Evolutionary conservation across 2,797 vertebrate species (phyloP).

Genomic region (Euphonia xanthogaster): DNA sequence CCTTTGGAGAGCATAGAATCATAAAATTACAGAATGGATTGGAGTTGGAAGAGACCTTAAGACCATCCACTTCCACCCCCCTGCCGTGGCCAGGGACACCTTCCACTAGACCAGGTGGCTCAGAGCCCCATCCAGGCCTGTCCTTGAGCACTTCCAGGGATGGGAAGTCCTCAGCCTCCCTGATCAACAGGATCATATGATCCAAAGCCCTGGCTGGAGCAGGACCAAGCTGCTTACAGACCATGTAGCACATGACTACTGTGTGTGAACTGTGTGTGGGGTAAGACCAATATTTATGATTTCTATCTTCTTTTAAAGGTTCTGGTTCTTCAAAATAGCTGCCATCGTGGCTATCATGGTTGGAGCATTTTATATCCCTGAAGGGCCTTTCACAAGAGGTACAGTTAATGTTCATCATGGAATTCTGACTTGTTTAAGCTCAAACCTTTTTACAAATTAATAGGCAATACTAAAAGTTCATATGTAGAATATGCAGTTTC

Average conservation of each 20-base stretch:
- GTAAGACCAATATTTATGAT: not conserved
- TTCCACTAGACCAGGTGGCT: not conserved
- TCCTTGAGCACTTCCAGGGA: not conserved
- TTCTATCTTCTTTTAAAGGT: conserved; percentile 75
- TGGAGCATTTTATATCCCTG: conserved; percentile 93
- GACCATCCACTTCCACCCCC: not conserved
- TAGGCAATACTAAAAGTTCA: not conserved
- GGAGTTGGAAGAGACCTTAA: not conserved
- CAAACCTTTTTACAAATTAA: not conserved
- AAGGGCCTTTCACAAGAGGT: conserved; percentile 85
- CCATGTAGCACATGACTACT: not conserved
- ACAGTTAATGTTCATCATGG: not conserved
- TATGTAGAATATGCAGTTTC: not conserved
- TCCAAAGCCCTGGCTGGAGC: not conserved
- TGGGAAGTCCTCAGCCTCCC: not conserved
- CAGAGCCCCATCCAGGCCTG: not conserved
- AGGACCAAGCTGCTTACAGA: not conserved
- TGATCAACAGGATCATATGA: not conserved
- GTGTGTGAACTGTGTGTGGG: not conserved
- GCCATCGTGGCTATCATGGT: conserved; percentile 85
- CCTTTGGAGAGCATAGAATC: not conserved
- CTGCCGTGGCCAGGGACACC: not conserved
- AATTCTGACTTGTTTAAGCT: not conserved
- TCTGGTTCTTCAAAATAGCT: conserved; percentile 94
- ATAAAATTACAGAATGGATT: not conserved